Evolutionary conservation across 2,888 invertebrate genomes (phyloP).

Genomic region (Maniola hyperantus): DNA sequence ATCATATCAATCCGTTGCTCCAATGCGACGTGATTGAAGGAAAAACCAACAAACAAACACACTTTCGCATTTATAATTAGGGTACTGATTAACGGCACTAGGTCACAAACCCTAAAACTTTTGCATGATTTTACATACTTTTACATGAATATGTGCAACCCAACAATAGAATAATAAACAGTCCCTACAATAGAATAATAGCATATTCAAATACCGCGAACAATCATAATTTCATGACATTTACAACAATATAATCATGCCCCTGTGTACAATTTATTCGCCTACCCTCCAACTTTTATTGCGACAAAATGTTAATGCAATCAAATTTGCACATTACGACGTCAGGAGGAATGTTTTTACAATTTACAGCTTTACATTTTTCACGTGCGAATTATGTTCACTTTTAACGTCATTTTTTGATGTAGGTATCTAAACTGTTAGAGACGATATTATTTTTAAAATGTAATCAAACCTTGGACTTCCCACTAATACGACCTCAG

Average conservation of each 20-base stretch:
- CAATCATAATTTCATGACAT: conserved; percentile 27
- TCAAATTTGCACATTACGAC: conserved; percentile 38
- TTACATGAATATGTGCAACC: no score
- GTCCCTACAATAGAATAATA: neutral
- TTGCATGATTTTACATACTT: no score
- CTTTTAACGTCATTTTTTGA: conserved; percentile 13
- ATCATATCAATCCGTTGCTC: no score
- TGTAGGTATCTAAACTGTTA: neutral
- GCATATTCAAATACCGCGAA: conserved; percentile 19
- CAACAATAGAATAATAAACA: no score
- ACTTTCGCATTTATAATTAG: no score
- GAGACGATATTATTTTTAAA: no score
- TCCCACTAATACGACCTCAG: no score
- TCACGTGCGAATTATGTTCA: conserved; percentile 21
- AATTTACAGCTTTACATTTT: conserved; percentile 24
- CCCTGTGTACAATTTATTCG: conserved; percentile 31
- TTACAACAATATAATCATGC: conserved; percentile 29
- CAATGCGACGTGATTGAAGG: no score
- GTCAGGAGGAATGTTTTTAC: conserved; percentile 26
- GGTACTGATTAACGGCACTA: no score
- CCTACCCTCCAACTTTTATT: conserved; percentile 33
- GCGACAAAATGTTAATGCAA: conserved; percentile 41
- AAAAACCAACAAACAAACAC: no score
- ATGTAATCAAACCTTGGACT: no score
- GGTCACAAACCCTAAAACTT: no score